A percentile compares a stretch with the other conserved stretches of the same genome.
Evolutionary conservation across 2,888 invertebrate species (phyloP).

Genomic region (Microctonus hyperodae): DNA sequence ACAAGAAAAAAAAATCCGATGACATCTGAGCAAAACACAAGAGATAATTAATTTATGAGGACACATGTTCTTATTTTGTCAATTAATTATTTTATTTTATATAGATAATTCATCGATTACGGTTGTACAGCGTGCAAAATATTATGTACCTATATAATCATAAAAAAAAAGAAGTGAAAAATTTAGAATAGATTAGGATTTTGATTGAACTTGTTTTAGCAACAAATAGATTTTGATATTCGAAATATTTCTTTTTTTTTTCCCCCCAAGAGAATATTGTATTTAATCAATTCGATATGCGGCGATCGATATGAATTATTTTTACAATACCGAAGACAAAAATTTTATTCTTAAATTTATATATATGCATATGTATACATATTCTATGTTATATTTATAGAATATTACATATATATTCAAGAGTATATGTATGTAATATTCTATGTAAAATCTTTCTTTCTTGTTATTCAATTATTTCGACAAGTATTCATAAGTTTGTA

Average conservation of each 20-base stretch:
- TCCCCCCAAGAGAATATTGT: constrained; percentile 38
- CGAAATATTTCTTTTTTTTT: constrained; percentile 41
- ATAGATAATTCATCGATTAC: background rate
- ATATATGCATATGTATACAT: constrained; percentile 18
- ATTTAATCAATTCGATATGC: constrained; percentile 34
- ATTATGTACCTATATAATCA: constrained; percentile 38
- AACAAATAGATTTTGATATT: constrained; percentile 32
- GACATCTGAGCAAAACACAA: background rate
- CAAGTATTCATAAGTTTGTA: constrained; percentile 35
- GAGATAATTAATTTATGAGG: background rate
- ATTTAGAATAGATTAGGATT: constrained; percentile 22
- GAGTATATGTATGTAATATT: constrained; percentile 10
- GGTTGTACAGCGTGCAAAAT: constrained; percentile 42
- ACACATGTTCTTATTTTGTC: background rate
- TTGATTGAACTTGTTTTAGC: constrained; percentile 10
- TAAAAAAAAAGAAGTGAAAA: constrained; percentile 22
- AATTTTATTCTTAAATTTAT: constrained; percentile 40
- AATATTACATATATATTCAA: constrained; percentile 16
- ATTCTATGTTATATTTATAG: constrained; percentile 12
- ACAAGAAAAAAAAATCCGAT: background rate
- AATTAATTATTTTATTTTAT: background rate
- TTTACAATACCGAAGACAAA: constrained; percentile 40
- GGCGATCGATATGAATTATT: constrained; percentile 39
- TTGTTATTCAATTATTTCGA: constrained; percentile 11
- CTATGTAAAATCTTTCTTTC: constrained; percentile 4